phyloP scores from a whole-genome alignment of 53 echinoderm and acorn worm species.

The Echinometra lucunter region DNA sequence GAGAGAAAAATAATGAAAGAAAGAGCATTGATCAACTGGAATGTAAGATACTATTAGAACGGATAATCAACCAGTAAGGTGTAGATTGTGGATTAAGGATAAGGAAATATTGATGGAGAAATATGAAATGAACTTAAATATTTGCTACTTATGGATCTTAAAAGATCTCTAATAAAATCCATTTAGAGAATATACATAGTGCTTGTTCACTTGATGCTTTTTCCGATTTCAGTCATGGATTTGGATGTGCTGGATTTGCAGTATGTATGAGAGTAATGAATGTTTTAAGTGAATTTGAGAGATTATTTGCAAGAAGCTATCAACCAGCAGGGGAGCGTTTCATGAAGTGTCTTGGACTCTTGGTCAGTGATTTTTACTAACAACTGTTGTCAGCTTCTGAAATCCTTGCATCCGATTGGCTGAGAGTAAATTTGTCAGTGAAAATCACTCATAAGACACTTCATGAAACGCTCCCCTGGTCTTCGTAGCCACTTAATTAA shows the following conservation, averaged over 20 bases:
- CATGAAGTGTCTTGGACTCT: no score
- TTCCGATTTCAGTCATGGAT: background rate
- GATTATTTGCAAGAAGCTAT: no score
- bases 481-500: no score
- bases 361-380: no score
- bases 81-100: constrained; percentile 21
- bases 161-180: constrained; percentile 59
- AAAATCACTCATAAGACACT: no score
- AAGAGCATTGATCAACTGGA: background rate
- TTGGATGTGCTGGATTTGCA: background rate
- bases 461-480: no score
- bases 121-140: constrained; percentile 27
- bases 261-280: background rate
- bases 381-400: no score
- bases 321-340: no score
- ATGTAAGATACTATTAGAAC: constrained; percentile 35
- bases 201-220: background rate
- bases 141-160: constrained; percentile 62
- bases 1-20: no score
- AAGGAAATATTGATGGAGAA: constrained; percentile 37
- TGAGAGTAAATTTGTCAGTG: no score
- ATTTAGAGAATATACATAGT: constrained; percentile 47
- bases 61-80: constrained; percentile 9
- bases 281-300: background rate
- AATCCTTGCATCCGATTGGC: no score